Base-by-base conservation (phyloP, 2,113 vertebrate species). In the Bufo gargarizans region DNA sequence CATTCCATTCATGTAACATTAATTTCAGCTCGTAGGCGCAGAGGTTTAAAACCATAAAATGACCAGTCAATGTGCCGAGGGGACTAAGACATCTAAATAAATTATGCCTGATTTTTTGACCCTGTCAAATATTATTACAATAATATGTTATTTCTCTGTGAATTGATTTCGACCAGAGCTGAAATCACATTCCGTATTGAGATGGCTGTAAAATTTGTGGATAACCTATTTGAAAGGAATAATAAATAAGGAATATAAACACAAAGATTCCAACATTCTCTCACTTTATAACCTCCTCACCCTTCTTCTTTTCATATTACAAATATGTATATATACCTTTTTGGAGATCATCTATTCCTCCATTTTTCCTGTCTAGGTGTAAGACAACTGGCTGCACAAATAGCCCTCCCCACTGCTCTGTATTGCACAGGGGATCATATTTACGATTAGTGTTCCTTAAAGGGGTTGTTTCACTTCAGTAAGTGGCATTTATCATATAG, bases 71-170 rank as follows among this genome's bases (percentile, higher is more conserved):
- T 86, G 85, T 61, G 59, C 72, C 85, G 47, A 6, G 69, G 72
- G 59, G 59, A 86, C 85, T 16, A 55, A 78, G 74, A 77, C 58
- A 86, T 86, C 85, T 78, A 86, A 86, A 79, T 80, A 80, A 80
- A 87, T 80, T 69, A 81, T 56, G 22, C 22, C 65, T 63, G 77
- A 81, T 72, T 71, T 80, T 87, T 81, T 72, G 65, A 58, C 77
- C 63, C 45, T 87, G 78, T 81, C 86, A 87, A 79, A 81, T 81
- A 58, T 87, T 87, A 71, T 84, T 84, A 84, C 33, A 33, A 33
- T 71, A 84, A 84, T 84, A 84, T 55, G 63, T 84, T 69, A 53
- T 67, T 84, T 84, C 65, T 50, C 63, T 69, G 61, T 71, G 22
- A 53, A 83, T 88, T 61, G 56, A 61, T 83, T 83, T 82, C 50